Evolutionary conservation across 1,140 invertebrate genomes (phyloP).

Genomic region (Leptopilina clavipes): DNA sequence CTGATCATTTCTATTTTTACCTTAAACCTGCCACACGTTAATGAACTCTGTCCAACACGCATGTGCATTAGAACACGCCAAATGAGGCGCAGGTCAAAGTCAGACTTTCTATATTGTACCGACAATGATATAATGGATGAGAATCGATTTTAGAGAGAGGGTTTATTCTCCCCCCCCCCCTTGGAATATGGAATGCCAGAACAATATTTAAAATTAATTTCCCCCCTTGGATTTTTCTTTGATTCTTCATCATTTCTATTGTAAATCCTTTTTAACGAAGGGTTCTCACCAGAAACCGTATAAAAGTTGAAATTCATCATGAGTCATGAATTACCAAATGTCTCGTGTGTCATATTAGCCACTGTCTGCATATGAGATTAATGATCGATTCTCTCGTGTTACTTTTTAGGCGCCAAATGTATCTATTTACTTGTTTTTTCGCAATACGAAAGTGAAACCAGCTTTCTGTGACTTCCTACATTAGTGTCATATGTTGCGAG

Average conservation of each 20-base stretch:
- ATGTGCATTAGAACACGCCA: slow-evolving; percentile 11
- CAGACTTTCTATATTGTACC: not conserved
- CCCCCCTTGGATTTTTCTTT: too few species aligned
- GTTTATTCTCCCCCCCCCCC: too few species aligned
- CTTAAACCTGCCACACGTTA: slow-evolving; percentile 18
- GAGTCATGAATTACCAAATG: slow-evolving; percentile 20
- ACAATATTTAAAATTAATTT: not conserved
- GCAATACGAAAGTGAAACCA: slow-evolving; percentile 23
- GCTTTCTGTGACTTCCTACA: slow-evolving; percentile 14
- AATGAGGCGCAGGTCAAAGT: slow-evolving; percentile 16
- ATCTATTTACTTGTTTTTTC: slow-evolving; percentile 21
- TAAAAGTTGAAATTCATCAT: not conserved
- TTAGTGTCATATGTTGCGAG: slow-evolving; percentile 2
- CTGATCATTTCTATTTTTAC: slow-evolving; percentile 37
- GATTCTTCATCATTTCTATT: too few species aligned
- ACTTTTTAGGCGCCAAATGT: not conserved
- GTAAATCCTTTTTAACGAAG: not conserved
- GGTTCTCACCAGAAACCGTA: not conserved
- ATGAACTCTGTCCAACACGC: slow-evolving; percentile 34
- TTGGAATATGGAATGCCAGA: not conserved
- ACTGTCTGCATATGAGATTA: not conserved
- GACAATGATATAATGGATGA: not conserved
- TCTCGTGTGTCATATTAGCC: slow-evolving; percentile 21
- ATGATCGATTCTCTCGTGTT: slow-evolving; percentile 17
- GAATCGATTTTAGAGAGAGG: not conserved